A percentile compares a stretch with the other conserved stretches of the same genome.
These are phyloP conservation scores for Novumbra hubbsi DNA, from an alignment of 2,797 vertebrate genomes.

Conservation along the genomic window DNA sequence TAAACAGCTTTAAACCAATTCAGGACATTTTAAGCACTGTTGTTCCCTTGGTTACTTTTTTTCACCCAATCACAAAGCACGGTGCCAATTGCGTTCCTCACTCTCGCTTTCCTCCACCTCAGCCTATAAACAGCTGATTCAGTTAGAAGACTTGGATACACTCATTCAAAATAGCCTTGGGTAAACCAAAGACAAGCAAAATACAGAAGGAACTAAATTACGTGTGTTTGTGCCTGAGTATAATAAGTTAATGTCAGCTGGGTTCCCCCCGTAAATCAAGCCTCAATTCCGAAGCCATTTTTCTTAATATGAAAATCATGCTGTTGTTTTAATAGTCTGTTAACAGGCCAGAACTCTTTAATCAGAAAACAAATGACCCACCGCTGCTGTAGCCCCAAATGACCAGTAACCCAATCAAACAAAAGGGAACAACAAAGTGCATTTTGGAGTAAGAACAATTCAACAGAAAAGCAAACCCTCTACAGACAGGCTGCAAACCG, in stretches of 20 bases:
- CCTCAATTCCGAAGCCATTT: not conserved
- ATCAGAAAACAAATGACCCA: not conserved
- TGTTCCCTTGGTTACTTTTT: slow-evolving; percentile 74
- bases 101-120: slow-evolving; percentile 44
- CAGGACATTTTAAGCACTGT: slow-evolving; percentile 61
- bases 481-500: not conserved
- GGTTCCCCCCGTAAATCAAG: slow-evolving; percentile 32
- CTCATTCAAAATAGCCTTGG: slow-evolving; percentile 74
- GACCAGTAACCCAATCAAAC: not conserved
- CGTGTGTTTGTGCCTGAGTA: slow-evolving; percentile 64
- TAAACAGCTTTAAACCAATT: slow-evolving; percentile 72
- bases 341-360: not conserved
- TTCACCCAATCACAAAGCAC: slow-evolving; percentile 63
- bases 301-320: not conserved
- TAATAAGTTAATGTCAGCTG: slow-evolving; percentile 65
- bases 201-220: slow-evolving; percentile 73
- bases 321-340: not conserved
- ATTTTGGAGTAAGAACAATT: not conserved
- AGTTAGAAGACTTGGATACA: slow-evolving; percentile 72
- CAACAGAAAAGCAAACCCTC: not conserved
- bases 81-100: slow-evolving; percentile 38
- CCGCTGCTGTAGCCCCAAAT: not conserved
- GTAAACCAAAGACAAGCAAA: slow-evolving; percentile 72
- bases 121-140: slow-evolving; percentile 75
- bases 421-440: not conserved